Evolutionary conservation across 2,797 vertebrate genomes (phyloP).

Genomic region (Staurois parvus): DNA sequence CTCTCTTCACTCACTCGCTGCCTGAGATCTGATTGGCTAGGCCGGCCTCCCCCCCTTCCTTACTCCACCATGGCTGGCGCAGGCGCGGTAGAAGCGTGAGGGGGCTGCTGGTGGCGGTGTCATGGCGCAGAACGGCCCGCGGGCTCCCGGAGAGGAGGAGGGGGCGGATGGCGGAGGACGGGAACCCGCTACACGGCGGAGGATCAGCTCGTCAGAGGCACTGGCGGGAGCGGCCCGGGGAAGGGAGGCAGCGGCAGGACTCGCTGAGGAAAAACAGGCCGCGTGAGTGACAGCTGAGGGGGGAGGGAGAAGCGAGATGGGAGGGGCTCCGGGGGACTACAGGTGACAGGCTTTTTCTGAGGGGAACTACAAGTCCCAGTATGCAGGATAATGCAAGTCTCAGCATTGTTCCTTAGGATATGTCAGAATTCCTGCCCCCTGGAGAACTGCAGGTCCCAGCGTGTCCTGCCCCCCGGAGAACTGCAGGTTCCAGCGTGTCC

Average conservation of each 20-base stretch:
- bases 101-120: conserved; percentile 38
- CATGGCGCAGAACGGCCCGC: conserved; percentile 56
- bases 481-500: too few relatives aligned
- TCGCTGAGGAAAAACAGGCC: conserved; percentile 44
- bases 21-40: neutral
- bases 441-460: too few relatives aligned
- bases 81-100: neutral
- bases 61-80: neutral
- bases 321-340: neutral
- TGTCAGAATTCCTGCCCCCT: too few relatives aligned
- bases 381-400: too few relatives aligned
- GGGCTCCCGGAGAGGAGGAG: neutral
- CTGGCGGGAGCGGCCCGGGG: conserved; percentile 22
- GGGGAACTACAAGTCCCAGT: too few relatives aligned
- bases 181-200: neutral
- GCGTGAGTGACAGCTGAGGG: conserved; percentile 38
- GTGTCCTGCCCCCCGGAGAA: too few relatives aligned
- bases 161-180: neutral
- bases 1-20: neutral
- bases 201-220: neutral
- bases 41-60: too few relatives aligned
- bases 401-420: too few relatives aligned
- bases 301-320: too few relatives aligned
- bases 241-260: conserved; percentile 41
- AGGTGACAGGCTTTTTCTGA: neutral